Evolutionary conservation across 2,888 invertebrate genomes (phyloP), one percentile per base, ranked within the genome.

Genomic region (Cybosia mesomella): DNA sequence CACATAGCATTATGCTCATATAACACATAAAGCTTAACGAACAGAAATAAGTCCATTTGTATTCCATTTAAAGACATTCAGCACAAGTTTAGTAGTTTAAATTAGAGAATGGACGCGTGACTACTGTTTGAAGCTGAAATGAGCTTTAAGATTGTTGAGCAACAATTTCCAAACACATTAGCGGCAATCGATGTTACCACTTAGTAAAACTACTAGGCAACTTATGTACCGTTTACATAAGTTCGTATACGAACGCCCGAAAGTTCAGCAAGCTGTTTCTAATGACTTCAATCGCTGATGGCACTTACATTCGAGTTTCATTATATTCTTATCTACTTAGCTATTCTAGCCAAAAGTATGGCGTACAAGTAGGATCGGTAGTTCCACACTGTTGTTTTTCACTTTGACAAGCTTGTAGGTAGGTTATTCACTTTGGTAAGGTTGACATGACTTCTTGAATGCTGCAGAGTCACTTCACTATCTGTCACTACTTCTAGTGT

Each of bases 201-300:
- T 81, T 77, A 79, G 79, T 75, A 78, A 79, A 83, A 80, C 81
- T 83, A 84, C 75, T 76, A 74, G 67, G 71, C 53, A 83, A 85
- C 84, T 87, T 84, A 80, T 73, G 75, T 74, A 64, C 64, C 75
- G 77, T 77, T 82, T 76, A 77, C 74, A 76, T 72, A 84, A 86
- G 82, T 86, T 83, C 66, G 61, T 70, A 65, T 67, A 65, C 59
- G 71, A 71, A 76, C 79, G 79, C 75, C 70, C 70, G 68, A 87
- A 83, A 70, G 81, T 76, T 63, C 54, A 54, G 70, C 70, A 78
- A 77, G 83, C 83, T 81, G 83, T 87, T 85, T 82, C 85, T 85
- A 87, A 87, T 87, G 83, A 87, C 87, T 88, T 87, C 71, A 76
- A 74, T 80, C 76, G 80, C 80, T 85, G 83, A 83, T 78, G 77